phyloP scores from a whole-genome alignment of 1,140 invertebrate genomes.

The Spodoptera litura region DNA sequence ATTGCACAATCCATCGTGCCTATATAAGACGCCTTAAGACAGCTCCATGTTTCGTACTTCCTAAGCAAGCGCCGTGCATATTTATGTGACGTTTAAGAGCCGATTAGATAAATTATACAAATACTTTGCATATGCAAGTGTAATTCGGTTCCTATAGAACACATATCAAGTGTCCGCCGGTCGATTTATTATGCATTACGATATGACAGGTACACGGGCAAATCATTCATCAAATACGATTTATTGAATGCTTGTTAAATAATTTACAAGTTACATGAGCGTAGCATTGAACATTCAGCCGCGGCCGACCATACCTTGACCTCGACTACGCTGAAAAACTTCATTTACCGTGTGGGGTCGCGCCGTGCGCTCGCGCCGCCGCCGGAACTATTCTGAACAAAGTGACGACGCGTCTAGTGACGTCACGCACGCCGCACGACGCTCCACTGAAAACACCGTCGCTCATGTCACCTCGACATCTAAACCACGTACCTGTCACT shows the following conservation, averaged over 20 bases:
- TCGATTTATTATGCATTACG: slow-evolving; percentile 36
- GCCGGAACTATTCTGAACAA: slow-evolving; percentile 62
- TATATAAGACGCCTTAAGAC: slow-evolving; percentile 45
- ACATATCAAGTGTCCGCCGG: slow-evolving; percentile 25
- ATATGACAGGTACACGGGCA: slow-evolving; percentile 8
- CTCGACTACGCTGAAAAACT: slow-evolving; percentile 65
- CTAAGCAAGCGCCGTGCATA: slow-evolving; percentile 51
- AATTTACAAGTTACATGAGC: slow-evolving; percentile 19
- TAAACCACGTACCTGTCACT: slow-evolving; percentile 47
- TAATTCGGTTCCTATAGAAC: slow-evolving; percentile 30
- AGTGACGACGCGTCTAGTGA: slow-evolving; percentile 64
- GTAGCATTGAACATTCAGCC: slow-evolving; percentile 18
- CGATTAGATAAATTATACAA: slow-evolving; percentile 48
- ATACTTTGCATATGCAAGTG: slow-evolving; percentile 43
- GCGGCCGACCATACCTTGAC: slow-evolving; percentile 65
- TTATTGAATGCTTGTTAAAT: slow-evolving; percentile 22
- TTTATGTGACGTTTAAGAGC: slow-evolving; percentile 50
- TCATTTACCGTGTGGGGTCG: slow-evolving; percentile 28
- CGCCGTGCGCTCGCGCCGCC: slow-evolving; percentile 16
- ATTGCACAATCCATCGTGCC: slow-evolving; percentile 45
- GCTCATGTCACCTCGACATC: slow-evolving; percentile 46
- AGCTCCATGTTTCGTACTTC: slow-evolving; percentile 49
- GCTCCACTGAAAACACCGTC: slow-evolving; percentile 50
- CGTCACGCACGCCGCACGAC: slow-evolving; percentile 52
- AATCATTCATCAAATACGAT: slow-evolving; percentile 13